Percentiles rank a stretch among this genome's conserved stretches.
Conservation (phyloP, 1,140 invertebrate species). For the Proales similis region DNA sequence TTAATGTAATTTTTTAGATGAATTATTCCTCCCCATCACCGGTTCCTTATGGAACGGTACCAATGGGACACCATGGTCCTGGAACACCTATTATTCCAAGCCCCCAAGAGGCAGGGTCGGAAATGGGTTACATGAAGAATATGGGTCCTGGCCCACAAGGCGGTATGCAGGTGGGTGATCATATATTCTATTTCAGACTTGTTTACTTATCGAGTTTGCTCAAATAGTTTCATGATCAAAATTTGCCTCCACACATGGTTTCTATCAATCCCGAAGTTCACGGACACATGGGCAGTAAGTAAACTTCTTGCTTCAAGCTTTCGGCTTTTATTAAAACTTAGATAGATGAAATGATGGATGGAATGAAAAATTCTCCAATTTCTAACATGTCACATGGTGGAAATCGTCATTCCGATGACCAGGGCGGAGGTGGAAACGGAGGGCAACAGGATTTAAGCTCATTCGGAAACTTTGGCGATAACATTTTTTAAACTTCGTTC, state of each 20-base stretch:
- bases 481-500: too few species aligned
- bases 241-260: constrained; percentile 22
- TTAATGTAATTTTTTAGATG: constrained; percentile 1
- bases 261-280: constrained; percentile 16
- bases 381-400: too few species aligned
- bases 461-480: too few species aligned
- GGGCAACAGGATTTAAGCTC: too few species aligned
- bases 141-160: constrained; percentile 27
- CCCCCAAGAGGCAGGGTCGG: constrained; percentile 14
- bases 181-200: background rate
- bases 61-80: constrained; percentile 35
- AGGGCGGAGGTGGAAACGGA: too few species aligned
- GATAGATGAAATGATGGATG: constrained; percentile 30
- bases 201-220: too few species aligned
- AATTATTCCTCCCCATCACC: constrained; percentile 28
- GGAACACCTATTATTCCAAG: constrained; percentile 29
- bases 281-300: constrained; percentile 24
- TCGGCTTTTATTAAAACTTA: background rate
- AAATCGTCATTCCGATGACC: too few species aligned
- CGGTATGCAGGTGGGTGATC: background rate
- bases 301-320: background rate
- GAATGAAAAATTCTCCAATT: constrained; percentile 30
- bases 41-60: constrained; percentile 6
- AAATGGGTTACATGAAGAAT: constrained; percentile 8
- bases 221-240: constrained; percentile 36